Evolutionary conservation across 2,888 invertebrate species (phyloP), one percentile per base, ranked within the genome.

Genomic region (Philonicus albiceps): DNA sequence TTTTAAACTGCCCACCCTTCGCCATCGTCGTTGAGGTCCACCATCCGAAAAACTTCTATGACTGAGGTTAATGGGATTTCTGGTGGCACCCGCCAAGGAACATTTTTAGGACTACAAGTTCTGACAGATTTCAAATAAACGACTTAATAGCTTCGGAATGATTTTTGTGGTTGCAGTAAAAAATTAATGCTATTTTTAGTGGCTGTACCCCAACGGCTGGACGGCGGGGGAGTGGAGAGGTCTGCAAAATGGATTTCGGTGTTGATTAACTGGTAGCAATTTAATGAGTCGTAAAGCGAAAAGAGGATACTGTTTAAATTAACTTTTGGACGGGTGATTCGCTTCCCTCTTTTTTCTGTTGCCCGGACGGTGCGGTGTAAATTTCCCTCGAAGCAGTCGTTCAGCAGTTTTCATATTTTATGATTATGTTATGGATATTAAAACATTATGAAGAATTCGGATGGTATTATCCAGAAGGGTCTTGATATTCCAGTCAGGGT

Each of bases 21-120:
- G 55, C 8, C 19, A 5, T 1, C 55, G 55, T 19, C 5, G 55
- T 8, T 11, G 37, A 37, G 37, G 37, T 37, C 37, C 37, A 19
- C 55, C 64, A 64, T 11, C 27, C 64, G 30, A 49, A 78, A 78
- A 78, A 78, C 78, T 78, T 78, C 49, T 78, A 78, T 64, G 64
- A 13, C 78, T 16, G 49, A 78, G 49, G 49, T 43, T 78, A 78
- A 78, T 49, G 49, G 78, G 37, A 49, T 49, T 78, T 78, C 30
- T 78, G 37, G 27, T 27, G 49, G 49, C 22, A 31, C 27, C 74
- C 64, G 64, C 34, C 34, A 74, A 74, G 31, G 74, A 74, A 74
- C 31, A 74, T 64, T 64, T 74, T 74, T 31, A 34, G 74, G 74
- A 34, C 74, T 31, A 74, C 19, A 34, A 74, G 64, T 64, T 64